Base-by-base conservation (phyloP, 2,797 vertebrate genomes). In the Gambusia yucatana region DNA sequence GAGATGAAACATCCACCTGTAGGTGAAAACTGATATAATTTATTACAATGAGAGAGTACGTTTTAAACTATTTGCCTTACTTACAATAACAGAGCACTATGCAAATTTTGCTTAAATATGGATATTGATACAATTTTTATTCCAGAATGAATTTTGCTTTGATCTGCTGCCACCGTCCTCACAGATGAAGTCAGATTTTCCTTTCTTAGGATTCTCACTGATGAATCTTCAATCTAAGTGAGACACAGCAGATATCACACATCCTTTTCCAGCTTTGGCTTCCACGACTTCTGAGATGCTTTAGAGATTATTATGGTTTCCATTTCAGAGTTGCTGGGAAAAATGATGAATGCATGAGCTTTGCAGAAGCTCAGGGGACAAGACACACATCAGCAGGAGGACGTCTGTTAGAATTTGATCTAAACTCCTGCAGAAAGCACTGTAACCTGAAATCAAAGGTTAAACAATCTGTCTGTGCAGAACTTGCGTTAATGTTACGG, bases 321-420 rank as follows among this genome's bases (percentile, higher is more conserved):
- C 70, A 61, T 91, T 91, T 84, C 81, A 87, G 72, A 69, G 87
- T 73, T 71, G 41, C 83, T 89, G 89, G 91, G 88, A 70, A 61
- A 82, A 52, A 67, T 91, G 91, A 95, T 90, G 39, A 82, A 93
- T 92, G 90, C 39, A 59, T 8, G 77, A 86, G 90, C 91, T 92
- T 92, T 92, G 59, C 76, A 85, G 70, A 73, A 88, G 82, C 81
- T 79, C 71, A 30, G 55, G 72, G 74, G 46, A 81, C 11, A 59
- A 84, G 84, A 83, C 80, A 75, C 1, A 48, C 81, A 80, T 83
- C 77, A 82, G 72, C n/a, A n/a, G 28, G 86, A 78, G 59, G 82
- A 85, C 81, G 75, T 86, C 50, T 65, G 81, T 85, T 80, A 78
- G 77, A 71, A 84, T 78, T 83, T 81, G 78, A 85, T 87, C 89